Percentiles rank a stretch among this genome's conserved stretches.
Evolutionary conservation across 2,797 vertebrate genomes (phyloP).

Genomic region (Pangasius mekongensis): DNA sequence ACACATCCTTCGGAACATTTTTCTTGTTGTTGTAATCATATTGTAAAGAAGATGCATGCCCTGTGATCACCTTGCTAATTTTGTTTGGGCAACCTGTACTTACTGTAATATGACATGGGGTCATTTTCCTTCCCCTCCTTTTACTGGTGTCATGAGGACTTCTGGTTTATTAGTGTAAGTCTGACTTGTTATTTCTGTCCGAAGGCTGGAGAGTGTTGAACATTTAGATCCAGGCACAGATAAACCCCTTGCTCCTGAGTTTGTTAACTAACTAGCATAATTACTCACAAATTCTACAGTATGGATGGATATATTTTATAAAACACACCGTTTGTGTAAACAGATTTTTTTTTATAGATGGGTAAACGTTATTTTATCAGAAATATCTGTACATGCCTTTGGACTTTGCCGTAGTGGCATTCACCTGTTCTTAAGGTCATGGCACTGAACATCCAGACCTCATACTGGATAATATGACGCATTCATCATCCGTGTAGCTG

Average conservation of each 20-base stretch:
- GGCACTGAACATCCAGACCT: slow-evolving; percentile 3
- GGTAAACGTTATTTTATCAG: neutral
- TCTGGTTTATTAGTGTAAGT: neutral
- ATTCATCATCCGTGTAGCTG: neutral
- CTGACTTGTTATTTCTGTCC: neutral
- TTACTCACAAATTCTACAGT: neutral
- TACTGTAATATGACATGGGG: neutral
- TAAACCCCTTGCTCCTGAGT: neutral
- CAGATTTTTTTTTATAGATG: neutral
- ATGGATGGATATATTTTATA: neutral
- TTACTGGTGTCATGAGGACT: neutral
- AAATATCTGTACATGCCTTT: neutral
- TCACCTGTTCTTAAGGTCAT: slow-evolving; percentile 36
- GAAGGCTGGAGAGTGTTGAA: neutral
- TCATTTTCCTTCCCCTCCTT: neutral
- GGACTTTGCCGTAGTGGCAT: neutral
- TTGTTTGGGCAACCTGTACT: neutral
- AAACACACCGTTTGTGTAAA: neutral
- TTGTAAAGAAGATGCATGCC: neutral
- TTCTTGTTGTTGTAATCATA: neutral
- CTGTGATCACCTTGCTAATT: neutral
- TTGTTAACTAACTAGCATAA: neutral
- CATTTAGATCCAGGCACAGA: neutral
- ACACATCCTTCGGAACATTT: neutral
- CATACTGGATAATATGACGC: neutral